A percentile compares a stretch with the other conserved stretches of the same genome.
These are phyloP conservation scores for Ectemnius lituratus DNA, from an alignment of 2,888 invertebrate species.

Conservation along the genomic window DNA sequence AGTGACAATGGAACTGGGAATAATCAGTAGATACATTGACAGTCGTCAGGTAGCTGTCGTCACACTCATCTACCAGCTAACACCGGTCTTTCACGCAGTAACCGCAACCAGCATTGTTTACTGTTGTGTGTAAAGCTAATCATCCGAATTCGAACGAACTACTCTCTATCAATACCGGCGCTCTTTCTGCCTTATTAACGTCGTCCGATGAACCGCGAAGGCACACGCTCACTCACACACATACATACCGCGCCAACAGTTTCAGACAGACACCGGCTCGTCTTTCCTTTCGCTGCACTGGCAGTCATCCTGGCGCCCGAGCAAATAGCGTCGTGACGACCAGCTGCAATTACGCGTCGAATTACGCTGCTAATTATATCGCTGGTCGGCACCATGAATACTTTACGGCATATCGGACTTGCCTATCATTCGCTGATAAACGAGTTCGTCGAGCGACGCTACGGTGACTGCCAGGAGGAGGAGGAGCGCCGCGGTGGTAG, in stretches of 20 bases:
- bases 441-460: background rate
- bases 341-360: too few relatives aligned
- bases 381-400: background rate
- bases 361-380: too few relatives aligned
- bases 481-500: too few relatives aligned
- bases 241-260: too few relatives aligned
- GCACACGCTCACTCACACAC: too few relatives aligned
- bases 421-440: background rate
- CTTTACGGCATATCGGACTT: background rate
- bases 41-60: constrained; percentile 11
- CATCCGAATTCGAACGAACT: constrained; percentile 30
- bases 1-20: too few relatives aligned
- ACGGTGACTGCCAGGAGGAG: too few relatives aligned
- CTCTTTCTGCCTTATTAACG: constrained; percentile 7
- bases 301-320: too few relatives aligned
- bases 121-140: constrained; percentile 6
- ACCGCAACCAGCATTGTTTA: constrained; percentile 25
- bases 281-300: too few relatives aligned
- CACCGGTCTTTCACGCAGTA: constrained; percentile 12
- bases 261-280: too few relatives aligned
- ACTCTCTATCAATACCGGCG: constrained; percentile 16
- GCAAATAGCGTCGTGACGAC: too few relatives aligned
- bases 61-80: constrained; percentile 2
- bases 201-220: background rate
- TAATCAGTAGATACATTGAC: too few relatives aligned